Percentiles rank a stretch among this genome's conserved stretches.
These are phyloP conservation scores for Phenganax subtilis DNA, from an alignment of 92 coral and sea anemone species.

Conservation along the genomic window DNA sequence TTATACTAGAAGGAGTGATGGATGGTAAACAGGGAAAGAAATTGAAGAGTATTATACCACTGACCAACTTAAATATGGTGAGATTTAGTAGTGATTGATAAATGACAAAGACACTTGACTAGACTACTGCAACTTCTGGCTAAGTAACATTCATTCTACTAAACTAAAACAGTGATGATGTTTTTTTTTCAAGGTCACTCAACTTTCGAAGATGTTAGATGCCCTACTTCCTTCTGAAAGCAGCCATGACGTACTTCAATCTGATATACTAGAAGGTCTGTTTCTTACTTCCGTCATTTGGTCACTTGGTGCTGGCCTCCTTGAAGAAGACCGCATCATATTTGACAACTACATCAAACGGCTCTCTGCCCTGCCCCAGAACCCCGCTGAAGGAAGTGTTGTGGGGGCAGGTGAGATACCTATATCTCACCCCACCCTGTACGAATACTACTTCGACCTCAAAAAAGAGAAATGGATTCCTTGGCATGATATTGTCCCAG, in stretches of 20 bases:
- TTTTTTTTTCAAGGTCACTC: conserved; percentile 63
- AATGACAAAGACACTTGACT: no score
- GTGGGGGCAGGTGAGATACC: conserved; percentile 99
- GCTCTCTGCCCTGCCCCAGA: conserved; percentile 78
- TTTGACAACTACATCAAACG: conserved; percentile 80
- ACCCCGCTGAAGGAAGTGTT: conserved; percentile 86
- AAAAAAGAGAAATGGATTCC: conserved; percentile 86
- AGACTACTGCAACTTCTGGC: no score
- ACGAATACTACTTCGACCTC: conserved; percentile 88
- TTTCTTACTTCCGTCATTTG: conserved; percentile 82
- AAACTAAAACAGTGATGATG: not conserved
- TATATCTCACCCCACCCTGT: conserved; percentile 71
- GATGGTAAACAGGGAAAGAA: conserved; percentile 98
- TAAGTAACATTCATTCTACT: not conserved
- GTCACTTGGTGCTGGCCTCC: conserved; percentile 89
- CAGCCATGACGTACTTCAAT: conserved; percentile 56
- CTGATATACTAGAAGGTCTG: conserved; percentile 81
- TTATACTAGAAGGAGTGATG: conserved; percentile 88
- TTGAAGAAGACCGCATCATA: conserved; percentile 80
- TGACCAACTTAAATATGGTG: conserved; percentile 96
- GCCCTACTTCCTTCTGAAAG: conserved; percentile 87
- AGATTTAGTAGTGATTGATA: conserved; percentile 19
- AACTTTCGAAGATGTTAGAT: conserved; percentile 86
- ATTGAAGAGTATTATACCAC: conserved; percentile 88
- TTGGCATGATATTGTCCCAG: conserved; percentile 91